Percentiles rank a stretch among this genome's conserved stretches.
Conservation (phyloP, 1,140 invertebrate genomes). For the Prorops nasuta region DNA sequence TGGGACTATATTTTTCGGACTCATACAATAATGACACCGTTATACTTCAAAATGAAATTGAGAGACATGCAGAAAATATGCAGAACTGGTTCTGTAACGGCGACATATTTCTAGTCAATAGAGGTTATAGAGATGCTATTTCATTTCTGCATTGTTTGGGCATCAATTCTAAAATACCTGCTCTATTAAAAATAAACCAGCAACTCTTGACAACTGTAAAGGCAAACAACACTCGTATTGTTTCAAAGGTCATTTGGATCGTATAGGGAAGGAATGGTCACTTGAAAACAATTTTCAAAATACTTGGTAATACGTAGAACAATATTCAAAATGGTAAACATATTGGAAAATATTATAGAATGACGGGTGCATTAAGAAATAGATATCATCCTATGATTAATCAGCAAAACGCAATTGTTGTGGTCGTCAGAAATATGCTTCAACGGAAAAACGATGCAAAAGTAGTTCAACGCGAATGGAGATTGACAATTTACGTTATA, state of each 20-base stretch:
- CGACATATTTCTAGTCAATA: slow-evolving; percentile 11
- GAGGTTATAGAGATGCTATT: slow-evolving; percentile 7
- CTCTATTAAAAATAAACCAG: background rate
- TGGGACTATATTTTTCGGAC: slow-evolving; percentile 20
- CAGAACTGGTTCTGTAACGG: slow-evolving; percentile 3
- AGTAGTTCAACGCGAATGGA: slow-evolving; percentile 2
- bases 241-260: slow-evolving; percentile 22
- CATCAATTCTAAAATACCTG: slow-evolving; percentile 2
- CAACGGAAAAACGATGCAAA: background rate
- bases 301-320: slow-evolving; percentile 9
- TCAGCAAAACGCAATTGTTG: background rate
- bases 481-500: background rate
- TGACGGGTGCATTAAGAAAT: slow-evolving; percentile 10
- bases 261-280: slow-evolving; percentile 22
- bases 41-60: slow-evolving; percentile 13
- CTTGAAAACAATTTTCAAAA: slow-evolving; percentile 20
- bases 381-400: background rate
- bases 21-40: slow-evolving; percentile 22
- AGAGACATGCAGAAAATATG: slow-evolving; percentile 5
- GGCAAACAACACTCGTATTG: slow-evolving; percentile 13
- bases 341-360: slow-evolving; percentile 11
- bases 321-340: slow-evolving; percentile 4
- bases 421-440: background rate
- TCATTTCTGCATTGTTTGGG: background rate
- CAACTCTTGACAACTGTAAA: slow-evolving; percentile 8